Conservation (phyloP, 2,113 vertebrate genomes). For the Coryphaenoides rupestris region DNA sequence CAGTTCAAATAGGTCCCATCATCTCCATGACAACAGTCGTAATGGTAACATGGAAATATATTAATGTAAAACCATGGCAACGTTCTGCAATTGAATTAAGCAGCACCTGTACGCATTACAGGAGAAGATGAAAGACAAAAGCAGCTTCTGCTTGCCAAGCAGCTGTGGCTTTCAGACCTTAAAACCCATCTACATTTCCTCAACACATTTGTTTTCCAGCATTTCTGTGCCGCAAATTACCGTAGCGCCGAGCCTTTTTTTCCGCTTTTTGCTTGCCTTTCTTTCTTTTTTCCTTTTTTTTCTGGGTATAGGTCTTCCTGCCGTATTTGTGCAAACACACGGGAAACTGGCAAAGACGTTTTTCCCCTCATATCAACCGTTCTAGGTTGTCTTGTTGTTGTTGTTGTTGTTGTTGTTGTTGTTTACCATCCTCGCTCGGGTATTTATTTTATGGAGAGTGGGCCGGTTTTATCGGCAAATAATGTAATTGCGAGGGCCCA, state of each 20-base stretch:
- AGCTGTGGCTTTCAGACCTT: constrained; percentile 78
- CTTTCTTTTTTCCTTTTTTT: not conserved
- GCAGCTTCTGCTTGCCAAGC: constrained; percentile 73
- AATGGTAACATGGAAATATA: constrained; percentile 85
- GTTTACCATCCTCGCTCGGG: too few species aligned
- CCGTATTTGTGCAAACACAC: constrained; percentile 61
- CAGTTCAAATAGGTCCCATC: constrained; percentile 81
- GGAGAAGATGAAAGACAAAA: constrained; percentile 79
- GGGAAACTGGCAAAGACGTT: constrained; percentile 50
- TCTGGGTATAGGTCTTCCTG: constrained; percentile 34
- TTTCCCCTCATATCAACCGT: constrained; percentile 13
- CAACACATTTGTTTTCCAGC: constrained; percentile 63
- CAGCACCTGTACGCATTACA: constrained; percentile 84
- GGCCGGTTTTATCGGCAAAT: not conserved
- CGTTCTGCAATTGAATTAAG: constrained; percentile 87
- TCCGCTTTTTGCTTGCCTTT: not conserved
- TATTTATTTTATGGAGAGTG: constrained; percentile 5
- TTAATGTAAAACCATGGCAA: constrained; percentile 87
- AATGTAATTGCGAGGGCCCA: not conserved
- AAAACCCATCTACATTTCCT: constrained; percentile 68
- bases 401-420: too few species aligned
- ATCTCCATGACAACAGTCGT: constrained; percentile 85
- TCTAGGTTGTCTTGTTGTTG: too few species aligned
- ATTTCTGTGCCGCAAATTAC: constrained; percentile 65
- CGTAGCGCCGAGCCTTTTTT: constrained; percentile 40